Evolutionary conservation across 2,113 vertebrate species (phyloP), one percentile per base, ranked within the genome.

Genomic region (Pica pica): DNA sequence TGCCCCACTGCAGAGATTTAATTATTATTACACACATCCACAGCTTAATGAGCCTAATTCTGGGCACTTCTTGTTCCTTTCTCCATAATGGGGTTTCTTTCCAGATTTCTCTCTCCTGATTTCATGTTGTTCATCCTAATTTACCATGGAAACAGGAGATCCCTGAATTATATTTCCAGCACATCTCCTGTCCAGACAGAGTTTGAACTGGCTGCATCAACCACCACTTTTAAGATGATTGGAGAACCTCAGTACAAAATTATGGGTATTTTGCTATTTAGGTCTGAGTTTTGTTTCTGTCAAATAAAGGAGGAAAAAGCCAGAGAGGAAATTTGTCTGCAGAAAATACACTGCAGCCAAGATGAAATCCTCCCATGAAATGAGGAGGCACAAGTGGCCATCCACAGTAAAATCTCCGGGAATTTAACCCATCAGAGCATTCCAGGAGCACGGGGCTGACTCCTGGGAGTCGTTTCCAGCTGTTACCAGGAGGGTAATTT

Each of bases 1-100:
- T 35, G 59, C 24, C 50, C 75, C 8, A 13, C 42, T 10, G 24
- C 27, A 7, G 8, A 67, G 42, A 15, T 80, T 10, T 18, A 16
- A 28, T 89, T 83, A 33, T 17, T 73, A 47, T 27, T 17, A 20
- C 13, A 49, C 31, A 18, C 15, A 11, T 13, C 50, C 49, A 26
- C 24, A 35, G 64, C 46, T 18, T 35, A 41, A 44, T 12, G 8
- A 90, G 27, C 64, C 24, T 35, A 4, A 44, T 60, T 23, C 65
- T 33, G n/a, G 49, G 65, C 70, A 28, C 70, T 57, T 74, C 68
- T 53, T 46, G 3, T 64, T 64, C 67, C 22, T 61, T 77, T 61
- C 39, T 27, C 71, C 39, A 2, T 7, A 15, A 22, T 4, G 19
- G 7, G 2, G 9, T 15, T 55, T 55, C 37, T 44, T 5, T 0